Base-by-base conservation (phyloP, 2,888 invertebrate species). In the Dioctria linearis region DNA sequence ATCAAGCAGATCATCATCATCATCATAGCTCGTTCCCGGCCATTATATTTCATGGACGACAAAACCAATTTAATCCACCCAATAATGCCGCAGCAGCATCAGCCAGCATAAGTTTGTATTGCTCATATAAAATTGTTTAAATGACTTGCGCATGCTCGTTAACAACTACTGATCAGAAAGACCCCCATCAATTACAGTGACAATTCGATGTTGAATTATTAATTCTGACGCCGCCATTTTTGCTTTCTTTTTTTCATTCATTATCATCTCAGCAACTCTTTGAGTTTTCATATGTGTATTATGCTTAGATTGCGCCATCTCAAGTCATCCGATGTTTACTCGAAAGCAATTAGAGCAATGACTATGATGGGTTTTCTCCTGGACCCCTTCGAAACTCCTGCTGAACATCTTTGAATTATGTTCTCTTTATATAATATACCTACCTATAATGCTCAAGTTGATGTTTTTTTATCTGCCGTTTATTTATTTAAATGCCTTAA, bases 181-280 rank as follows among this genome's bases (percentile, higher is more conserved):
- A 76, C 76, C 76, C 63, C 46, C 63, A 76, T 76, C 61, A 76
- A 76, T 76, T 63, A 13, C 46, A 39, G 39, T 63, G 76, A 63
- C 63, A 76, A 11, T 43, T 76, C 46, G 37, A 43, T 76, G 4
- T 76, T 46, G 61, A 63, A 76, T 76, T 76, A 76, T 76, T 76
- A 76, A 76, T 76, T 49, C n/a, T 49, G 76, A 63, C 76, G 76
- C 49, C 69, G 69, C 76, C 63, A 63, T 63, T 76, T 63, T 75
- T 73, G 11, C 42, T 39, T 57, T 61, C 3, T 25, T 61, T 11
- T 61, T 61, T 11, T 6, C 5, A 4, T 13, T 66, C 13, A 66
- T 11, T 66, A 42, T 13, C 5, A 6, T 25, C 25, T 43, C 42
- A 46, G 46, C 37, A 51, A 61, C 8, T 2, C 39, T 40, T n/a